Conservation (phyloP, 2,888 invertebrate species). For the Xestia rhomboidea region DNA sequence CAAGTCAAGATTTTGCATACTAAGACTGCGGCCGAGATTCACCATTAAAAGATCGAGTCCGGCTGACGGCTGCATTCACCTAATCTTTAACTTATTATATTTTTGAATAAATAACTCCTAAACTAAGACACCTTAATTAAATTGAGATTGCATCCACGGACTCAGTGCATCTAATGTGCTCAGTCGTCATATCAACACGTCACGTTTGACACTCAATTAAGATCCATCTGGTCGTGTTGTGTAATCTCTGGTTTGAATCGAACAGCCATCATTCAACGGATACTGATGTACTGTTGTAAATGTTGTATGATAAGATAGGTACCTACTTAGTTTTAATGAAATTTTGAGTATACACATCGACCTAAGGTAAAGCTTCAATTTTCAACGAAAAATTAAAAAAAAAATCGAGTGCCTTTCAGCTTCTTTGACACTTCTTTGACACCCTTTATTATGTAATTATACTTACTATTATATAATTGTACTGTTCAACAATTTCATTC, state of each 20-base stretch:
- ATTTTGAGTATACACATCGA: not conserved
- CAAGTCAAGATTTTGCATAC: not conserved
- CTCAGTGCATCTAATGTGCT: not conserved
- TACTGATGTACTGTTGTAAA: too few relatives aligned
- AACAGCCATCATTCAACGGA: not conserved
- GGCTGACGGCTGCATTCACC: too few relatives aligned
- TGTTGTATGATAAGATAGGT: not conserved
- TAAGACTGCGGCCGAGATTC: not conserved
- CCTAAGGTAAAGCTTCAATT: not conserved
- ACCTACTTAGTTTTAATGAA: not conserved
- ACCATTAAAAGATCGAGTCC: not conserved
- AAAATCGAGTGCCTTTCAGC: too few relatives aligned
- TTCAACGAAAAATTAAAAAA: too few relatives aligned
- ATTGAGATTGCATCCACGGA: not conserved
- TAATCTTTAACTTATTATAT: not conserved
- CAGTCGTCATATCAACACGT: not conserved
- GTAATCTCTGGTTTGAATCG: not conserved
- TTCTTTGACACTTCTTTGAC: too few relatives aligned
- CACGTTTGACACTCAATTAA: slow-evolving; percentile 19
- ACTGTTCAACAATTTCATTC: not conserved
- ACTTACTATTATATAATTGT: not conserved
- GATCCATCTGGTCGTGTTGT: not conserved
- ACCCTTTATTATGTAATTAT: not conserved
- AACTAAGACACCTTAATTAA: not conserved
- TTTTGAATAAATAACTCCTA: not conserved